Conservation (phyloP, 2,113 vertebrate genomes). For the Cairina moschata region DNA sequence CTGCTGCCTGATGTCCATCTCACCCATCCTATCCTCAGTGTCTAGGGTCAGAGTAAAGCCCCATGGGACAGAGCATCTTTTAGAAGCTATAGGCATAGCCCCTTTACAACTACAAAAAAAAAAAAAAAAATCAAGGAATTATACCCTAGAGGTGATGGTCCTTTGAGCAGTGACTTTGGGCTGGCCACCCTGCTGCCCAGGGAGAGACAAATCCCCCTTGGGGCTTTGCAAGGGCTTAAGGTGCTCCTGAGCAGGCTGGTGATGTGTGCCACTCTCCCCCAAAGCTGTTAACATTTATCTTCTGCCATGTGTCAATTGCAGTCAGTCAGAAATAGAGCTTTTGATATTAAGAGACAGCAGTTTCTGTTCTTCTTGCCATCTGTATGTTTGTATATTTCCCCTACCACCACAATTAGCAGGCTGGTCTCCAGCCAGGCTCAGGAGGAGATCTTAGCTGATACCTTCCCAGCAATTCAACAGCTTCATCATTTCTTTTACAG, state of each 20-base stretch:
- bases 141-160: fast-evolving
- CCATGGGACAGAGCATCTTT: fast-evolving
- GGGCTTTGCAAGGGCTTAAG: background rate
- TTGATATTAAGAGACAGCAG: background rate
- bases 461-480: background rate
- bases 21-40: no score
- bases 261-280: background rate
- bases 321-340: background rate
- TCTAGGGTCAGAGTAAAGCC: background rate
- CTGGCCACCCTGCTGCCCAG: background rate
- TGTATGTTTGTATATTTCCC: constrained; percentile 31
- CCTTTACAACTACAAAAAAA: background rate
- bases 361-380: constrained; percentile 30
- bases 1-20: background rate
- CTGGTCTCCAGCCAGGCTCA: constrained; percentile 42
- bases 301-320: background rate
- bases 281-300: background rate
- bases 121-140: background rate
- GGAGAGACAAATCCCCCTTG: background rate
- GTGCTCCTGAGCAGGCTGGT: background rate
- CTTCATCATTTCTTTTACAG: background rate
- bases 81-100: background rate
- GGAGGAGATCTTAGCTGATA: background rate
- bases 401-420: background rate
- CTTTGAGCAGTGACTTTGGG: background rate